These are phyloP conservation scores for Thryonomys swinderianus DNA, from an alignment of 2,113 vertebrate species.

Conservation along the genomic window DNA sequence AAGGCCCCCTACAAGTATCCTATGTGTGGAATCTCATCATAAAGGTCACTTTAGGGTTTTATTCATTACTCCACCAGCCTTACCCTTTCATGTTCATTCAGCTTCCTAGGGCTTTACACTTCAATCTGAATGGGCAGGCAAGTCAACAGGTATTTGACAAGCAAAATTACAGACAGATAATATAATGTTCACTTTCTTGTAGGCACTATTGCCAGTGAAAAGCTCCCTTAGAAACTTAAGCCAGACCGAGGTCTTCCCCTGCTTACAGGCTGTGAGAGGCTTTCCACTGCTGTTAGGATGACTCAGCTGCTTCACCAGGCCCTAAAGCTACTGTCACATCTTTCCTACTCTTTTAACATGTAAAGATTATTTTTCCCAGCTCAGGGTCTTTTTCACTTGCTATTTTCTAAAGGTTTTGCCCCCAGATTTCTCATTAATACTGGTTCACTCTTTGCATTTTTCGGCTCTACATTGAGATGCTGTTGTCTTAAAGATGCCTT, in stretches of 20 bases:
- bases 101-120: background rate
- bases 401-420: background rate
- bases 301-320: background rate
- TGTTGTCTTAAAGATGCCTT: background rate
- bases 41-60: background rate
- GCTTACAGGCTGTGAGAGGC: background rate
- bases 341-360: background rate
- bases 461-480: background rate
- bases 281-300: background rate
- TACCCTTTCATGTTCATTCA: too few species aligned
- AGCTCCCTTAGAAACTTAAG: background rate
- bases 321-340: too few species aligned
- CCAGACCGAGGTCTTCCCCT: background rate
- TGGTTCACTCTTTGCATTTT: background rate
- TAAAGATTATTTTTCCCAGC: background rate
- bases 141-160: background rate
- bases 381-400: background rate
- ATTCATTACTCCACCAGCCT: background rate
- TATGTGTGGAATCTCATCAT: background rate
- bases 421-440: background rate
- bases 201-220: background rate
- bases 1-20: background rate
- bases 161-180: background rate
- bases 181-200: background rate
- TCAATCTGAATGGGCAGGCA: background rate